Evolutionary conservation across 2,888 invertebrate genomes (phyloP).

Genomic region (Brachyopa scutellaris): DNA sequence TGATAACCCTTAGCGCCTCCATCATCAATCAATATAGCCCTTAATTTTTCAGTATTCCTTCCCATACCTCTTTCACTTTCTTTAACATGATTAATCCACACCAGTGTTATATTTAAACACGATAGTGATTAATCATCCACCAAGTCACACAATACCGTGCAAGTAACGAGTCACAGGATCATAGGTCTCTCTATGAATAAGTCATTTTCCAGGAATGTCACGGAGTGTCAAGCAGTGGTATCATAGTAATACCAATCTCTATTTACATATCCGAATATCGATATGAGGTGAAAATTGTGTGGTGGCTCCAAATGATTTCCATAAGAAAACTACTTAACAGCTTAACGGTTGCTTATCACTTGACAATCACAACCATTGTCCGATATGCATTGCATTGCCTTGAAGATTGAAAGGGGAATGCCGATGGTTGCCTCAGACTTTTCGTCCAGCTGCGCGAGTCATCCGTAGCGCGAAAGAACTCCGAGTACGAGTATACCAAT

Average conservation of each 20-base stretch:
- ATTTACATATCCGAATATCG: conserved; percentile 62
- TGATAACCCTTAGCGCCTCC: conserved; percentile 69
- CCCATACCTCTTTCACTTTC: conserved; percentile 43
- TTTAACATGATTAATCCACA: conserved; percentile 48
- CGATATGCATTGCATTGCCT: conserved; percentile 33
- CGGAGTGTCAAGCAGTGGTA: conserved; percentile 7
- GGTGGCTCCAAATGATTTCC: conserved; percentile 32
- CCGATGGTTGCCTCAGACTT: conserved; percentile 53
- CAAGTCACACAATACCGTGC: background rate
- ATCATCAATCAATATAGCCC: conserved; percentile 53
- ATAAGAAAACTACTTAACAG: conserved; percentile 36
- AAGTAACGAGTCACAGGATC: conserved; percentile 36
- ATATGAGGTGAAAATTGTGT: conserved; percentile 53
- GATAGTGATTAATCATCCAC: conserved; percentile 67
- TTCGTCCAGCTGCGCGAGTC: conserved; percentile 57
- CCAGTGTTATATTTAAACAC: conserved; percentile 47
- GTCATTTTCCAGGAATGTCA: conserved; percentile 57
- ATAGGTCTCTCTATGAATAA: conserved; percentile 63
- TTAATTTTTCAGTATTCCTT: conserved; percentile 3
- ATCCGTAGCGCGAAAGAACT: background rate
- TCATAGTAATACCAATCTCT: conserved; percentile 40
- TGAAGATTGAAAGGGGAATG: conserved; percentile 41
- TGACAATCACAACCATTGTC: conserved; percentile 69
- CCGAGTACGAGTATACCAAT: too few relatives aligned
- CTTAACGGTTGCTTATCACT: conserved; percentile 43